These are phyloP conservation scores for Gopherus evgoodei DNA, from an alignment of 2,113 vertebrate species.

Conservation along the genomic window DNA sequence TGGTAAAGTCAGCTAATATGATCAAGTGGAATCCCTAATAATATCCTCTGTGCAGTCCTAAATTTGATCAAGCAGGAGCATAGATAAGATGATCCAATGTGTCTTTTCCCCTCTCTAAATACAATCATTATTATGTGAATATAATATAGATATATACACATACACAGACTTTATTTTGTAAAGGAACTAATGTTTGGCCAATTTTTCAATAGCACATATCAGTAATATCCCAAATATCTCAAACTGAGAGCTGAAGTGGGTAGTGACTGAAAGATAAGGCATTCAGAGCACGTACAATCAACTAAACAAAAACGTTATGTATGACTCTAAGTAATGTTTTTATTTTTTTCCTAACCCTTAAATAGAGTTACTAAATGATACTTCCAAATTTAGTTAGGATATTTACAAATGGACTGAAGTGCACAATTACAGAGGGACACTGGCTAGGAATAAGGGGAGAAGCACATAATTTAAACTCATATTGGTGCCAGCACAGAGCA, in stretches of 20 bases:
- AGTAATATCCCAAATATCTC: neutral
- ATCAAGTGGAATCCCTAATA: neutral
- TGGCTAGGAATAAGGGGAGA: slow-evolving; percentile 42
- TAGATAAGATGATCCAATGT: neutral
- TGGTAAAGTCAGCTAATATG: neutral
- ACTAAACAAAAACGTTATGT: slow-evolving; percentile 56
- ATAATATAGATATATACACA: neutral
- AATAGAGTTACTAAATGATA: slow-evolving; percentile 61
- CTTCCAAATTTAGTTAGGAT: slow-evolving; percentile 69
- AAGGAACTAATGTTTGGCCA: neutral
- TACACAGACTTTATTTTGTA: neutral
- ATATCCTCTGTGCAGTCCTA: neutral
- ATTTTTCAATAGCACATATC: neutral
- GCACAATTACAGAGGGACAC: slow-evolving; percentile 44
- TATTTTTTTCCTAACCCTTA: slow-evolving; percentile 52
- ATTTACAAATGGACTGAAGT: slow-evolving; percentile 60
- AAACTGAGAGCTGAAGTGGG: slow-evolving; percentile 20
- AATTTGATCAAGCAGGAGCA: neutral
- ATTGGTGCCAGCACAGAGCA: slow-evolving; percentile 22
- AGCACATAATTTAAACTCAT: slow-evolving; percentile 56
- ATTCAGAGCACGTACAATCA: neutral
- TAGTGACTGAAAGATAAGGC: slow-evolving; percentile 51
- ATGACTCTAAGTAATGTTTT: slow-evolving; percentile 37
- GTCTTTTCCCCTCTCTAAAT: neutral
- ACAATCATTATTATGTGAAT: neutral